Base-by-base conservation (phyloP, 2,888 invertebrate genomes). In the Philopedon plagiatum region DNA sequence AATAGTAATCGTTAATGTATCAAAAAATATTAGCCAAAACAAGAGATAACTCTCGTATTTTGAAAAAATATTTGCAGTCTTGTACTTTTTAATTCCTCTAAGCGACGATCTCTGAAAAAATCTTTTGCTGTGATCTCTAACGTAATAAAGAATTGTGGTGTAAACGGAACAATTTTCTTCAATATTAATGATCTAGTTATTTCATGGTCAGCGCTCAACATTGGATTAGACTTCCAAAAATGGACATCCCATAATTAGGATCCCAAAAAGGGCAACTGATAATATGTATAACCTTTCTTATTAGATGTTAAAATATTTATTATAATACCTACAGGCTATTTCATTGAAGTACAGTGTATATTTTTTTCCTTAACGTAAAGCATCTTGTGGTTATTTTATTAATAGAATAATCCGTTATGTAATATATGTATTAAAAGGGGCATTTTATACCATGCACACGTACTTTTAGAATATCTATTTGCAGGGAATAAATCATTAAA, bases 261-360 rank as follows among this genome's bases (percentile, higher is more conserved):
- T 46, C 23, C 61, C 32, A 44, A 46, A 44, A 61, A 19, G 61
- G 32, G 46, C 46, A 23, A 15, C 58, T 60, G 41, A 61, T 61
- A 26, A 41, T 29, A 3, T 57, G 11, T 37, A 23, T 21, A 44
- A 32, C 18, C 44, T 61, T 61, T 46, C 46, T 41, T 11, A 61
- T 61, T 44, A 46, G 61, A 23, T 61, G 23, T 46, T 61, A 46
- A 61, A 61, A 46, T 60, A 41, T 61, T 61, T 61, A 46, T n/a
- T 1, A 61, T 46, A n/a, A n/a, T n/a, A n/a, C n/a, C n/a, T n/a
- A 46, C 19, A 46, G 18, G 11, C 46, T 44, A n/a, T 61, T 44
- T 32, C 32, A 61, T 46, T 44, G 34, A n/a, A n/a, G 1, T 29
- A 44, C 32, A 7, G n/a, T 11, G 18, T 9, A 26, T 13, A 23